phyloP scores from a whole-genome alignment of 1,140 invertebrate species.

The Platyura marginata region DNA sequence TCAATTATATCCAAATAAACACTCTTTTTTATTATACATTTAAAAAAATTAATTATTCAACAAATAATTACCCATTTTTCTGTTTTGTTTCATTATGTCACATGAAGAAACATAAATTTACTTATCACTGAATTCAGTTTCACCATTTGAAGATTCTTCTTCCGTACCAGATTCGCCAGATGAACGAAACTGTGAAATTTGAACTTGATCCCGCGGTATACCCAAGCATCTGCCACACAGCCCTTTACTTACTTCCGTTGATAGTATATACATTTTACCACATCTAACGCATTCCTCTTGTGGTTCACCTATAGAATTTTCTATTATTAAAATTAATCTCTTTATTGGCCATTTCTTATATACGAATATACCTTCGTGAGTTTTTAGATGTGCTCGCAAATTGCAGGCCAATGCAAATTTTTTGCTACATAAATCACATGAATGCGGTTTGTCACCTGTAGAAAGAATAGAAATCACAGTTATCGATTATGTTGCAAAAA shows the following conservation, averaged over 20 bases:
- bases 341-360: neutral
- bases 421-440: constrained; percentile 50
- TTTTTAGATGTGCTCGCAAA: constrained; percentile 53
- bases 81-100: no score
- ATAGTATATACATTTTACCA: constrained; percentile 19
- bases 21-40: no score
- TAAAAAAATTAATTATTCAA: no score
- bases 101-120: no score
- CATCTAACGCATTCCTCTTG: constrained; percentile 26
- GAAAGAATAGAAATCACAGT: constrained; percentile 12
- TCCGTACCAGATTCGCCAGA: constrained; percentile 15
- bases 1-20: no score
- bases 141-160: constrained; percentile 12
- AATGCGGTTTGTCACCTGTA: constrained; percentile 54
- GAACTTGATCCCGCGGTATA: constrained; percentile 7
- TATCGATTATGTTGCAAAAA: constrained; percentile 1
- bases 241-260: constrained; percentile 11
- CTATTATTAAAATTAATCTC: neutral
- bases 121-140: constrained; percentile 9
- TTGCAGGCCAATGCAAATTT: constrained; percentile 58
- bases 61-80: no score
- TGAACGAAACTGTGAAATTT: constrained; percentile 5
- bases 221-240: constrained; percentile 10
- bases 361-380: constrained; percentile 33
- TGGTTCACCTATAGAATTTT: constrained; percentile 18